Evolutionary conservation across 2,113 vertebrate species (phyloP).

Genomic region (Erinaceus europaeus): DNA sequence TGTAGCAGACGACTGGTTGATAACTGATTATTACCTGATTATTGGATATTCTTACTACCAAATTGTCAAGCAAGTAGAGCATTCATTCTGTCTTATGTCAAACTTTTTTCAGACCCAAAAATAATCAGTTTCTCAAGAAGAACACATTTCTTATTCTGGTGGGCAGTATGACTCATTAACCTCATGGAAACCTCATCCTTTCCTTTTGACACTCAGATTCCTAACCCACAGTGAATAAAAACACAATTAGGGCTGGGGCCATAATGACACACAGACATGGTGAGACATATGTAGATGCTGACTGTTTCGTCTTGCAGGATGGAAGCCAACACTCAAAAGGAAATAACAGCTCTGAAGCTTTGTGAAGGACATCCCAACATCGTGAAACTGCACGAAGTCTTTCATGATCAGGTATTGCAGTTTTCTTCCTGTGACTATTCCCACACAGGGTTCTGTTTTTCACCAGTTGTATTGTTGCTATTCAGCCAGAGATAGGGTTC

Average conservation of each 20-base stretch:
- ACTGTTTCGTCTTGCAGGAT: slow-evolving; percentile 85
- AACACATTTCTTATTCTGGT: background rate
- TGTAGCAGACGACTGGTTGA: background rate
- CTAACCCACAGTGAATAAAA: slow-evolving; percentile 24
- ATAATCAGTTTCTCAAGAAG: slow-evolving; percentile 1
- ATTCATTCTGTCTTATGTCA: background rate
- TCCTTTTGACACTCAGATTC: background rate
- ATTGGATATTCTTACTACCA: background rate
- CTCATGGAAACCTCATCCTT: background rate
- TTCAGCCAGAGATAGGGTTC: background rate
- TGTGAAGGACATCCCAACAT: slow-evolving; percentile 97
- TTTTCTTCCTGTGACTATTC: background rate
- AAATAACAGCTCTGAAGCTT: slow-evolving; percentile 95
- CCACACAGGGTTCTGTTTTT: background rate
- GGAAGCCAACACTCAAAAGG: slow-evolving; percentile 96
- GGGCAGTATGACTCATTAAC: slow-evolving; percentile 13
- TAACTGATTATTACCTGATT: background rate
- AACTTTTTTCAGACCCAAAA: slow-evolving; percentile 40
- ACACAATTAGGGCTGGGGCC: background rate
- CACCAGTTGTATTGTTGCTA: background rate
- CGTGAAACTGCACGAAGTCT: slow-evolving; percentile 95
- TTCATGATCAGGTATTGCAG: slow-evolving; percentile 93
- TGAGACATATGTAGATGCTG: slow-evolving; percentile 48
- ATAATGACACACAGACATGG: background rate
- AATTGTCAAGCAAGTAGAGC: background rate